Percentiles rank a stretch among this genome's conserved stretches.
phyloP scores from a whole-genome alignment of 2,888 invertebrate genomes.

The Acanthococcus lagerstroemiae region DNA sequence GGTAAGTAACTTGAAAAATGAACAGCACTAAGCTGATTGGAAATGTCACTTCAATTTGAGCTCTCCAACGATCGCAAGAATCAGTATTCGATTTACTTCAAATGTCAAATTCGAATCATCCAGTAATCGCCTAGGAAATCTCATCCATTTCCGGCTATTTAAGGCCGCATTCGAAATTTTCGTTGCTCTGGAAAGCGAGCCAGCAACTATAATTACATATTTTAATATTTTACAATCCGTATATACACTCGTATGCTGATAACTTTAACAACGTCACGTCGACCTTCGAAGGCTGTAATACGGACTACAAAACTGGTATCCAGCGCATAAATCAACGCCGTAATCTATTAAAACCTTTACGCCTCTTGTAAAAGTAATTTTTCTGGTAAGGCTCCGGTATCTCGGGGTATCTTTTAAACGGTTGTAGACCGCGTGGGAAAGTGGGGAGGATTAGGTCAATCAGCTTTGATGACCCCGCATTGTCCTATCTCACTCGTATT shows the following conservation, averaged over 20 bases:
- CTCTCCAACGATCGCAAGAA: too few relatives aligned
- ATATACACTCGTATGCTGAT: not conserved
- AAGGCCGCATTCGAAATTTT: slow-evolving; percentile 8
- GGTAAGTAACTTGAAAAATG: too few relatives aligned
- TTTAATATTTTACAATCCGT: slow-evolving; percentile 18
- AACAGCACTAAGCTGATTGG: too few relatives aligned
- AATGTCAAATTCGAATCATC: too few relatives aligned
- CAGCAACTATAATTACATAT: slow-evolving; percentile 12
- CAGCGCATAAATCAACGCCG: slow-evolving; percentile 24
- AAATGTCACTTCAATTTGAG: too few relatives aligned
- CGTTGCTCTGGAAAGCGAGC: slow-evolving; percentile 5
- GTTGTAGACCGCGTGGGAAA: slow-evolving; percentile 29
- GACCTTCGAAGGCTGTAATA: slow-evolving; percentile 31
- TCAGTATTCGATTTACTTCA: too few relatives aligned
- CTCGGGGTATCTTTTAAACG: slow-evolving; percentile 18
- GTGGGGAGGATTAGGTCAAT: slow-evolving; percentile 31
- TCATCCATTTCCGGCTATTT: too few relatives aligned
- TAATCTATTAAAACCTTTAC: slow-evolving; percentile 31
- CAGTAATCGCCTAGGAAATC: too few relatives aligned
- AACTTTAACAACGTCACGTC: not conserved
- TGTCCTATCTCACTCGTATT: slow-evolving; percentile 25
- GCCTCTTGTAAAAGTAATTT: slow-evolving; percentile 28
- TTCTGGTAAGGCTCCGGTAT: slow-evolving; percentile 21
- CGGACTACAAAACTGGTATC: slow-evolving; percentile 28
- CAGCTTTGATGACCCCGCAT: slow-evolving; percentile 30